Conservation (phyloP, 2,888 invertebrate species). For the Megalurothrips usitatus region DNA sequence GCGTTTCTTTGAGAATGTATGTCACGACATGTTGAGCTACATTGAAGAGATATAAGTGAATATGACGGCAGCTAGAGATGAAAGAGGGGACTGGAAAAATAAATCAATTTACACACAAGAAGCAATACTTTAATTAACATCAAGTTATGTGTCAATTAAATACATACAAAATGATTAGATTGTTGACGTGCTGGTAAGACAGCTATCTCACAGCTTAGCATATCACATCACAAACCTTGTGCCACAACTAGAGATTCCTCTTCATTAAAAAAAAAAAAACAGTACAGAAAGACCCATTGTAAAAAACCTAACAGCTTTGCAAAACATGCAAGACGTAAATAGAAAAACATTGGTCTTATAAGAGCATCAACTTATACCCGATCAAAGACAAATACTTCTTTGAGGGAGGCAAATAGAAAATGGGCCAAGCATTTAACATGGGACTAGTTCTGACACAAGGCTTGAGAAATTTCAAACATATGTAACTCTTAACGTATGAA, state of each 20-base stretch:
- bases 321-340: not conserved
- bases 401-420: not conserved
- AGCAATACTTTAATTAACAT: constrained; percentile 21
- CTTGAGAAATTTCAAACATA: constrained; percentile 18
- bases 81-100: not conserved
- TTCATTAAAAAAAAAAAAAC: not conserved
- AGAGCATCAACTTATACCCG: not conserved
- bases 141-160: not conserved
- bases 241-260: not conserved
- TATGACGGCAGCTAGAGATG: not conserved
- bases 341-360: not conserved
- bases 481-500: not conserved
- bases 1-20: not conserved
- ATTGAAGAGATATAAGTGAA: not conserved
- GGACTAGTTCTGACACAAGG: not conserved
- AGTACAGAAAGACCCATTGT: not conserved
- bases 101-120: not conserved
- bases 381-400: not conserved
- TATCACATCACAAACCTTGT: constrained; percentile 14
- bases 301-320: not conserved
- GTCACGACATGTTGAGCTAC: not conserved
- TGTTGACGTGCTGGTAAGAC: constrained; percentile 3
- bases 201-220: constrained; percentile 2
- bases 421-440: not conserved
- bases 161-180: constrained; percentile 11